Evolutionary conservation across 2,113 vertebrate genomes (phyloP), one percentile per base, ranked within the genome.

Genomic region (Hyaena hyaena): DNA sequence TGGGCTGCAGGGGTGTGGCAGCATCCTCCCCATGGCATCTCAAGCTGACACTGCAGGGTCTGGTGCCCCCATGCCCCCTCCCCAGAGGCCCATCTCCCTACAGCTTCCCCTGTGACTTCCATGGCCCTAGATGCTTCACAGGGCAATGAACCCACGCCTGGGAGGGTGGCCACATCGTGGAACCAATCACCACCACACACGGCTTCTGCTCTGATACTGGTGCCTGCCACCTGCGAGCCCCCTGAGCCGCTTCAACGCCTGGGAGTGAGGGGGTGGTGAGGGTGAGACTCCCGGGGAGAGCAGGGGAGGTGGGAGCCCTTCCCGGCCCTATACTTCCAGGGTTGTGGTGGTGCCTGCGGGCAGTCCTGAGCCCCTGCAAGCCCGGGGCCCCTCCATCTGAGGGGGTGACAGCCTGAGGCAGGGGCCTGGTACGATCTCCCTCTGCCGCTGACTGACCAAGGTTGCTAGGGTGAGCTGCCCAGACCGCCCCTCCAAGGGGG

Each of bases 341-440:
- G 24, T 21, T 0, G 0, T 5, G 35, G 58, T 28, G 43, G 58
- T 6, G 10, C 26, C 2, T 43, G 31, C 43, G 0, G 0, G 10
- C 0, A 4, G 65, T 16, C 85, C 69, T 50, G n/a, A 53, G 24
- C 17, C 58, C 24, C 31, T 82, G 16, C 10, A 9, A 1, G 23
- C 43, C 10, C 73, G 45, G 45, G 33, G 7, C 6, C 15, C 58
- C 63, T 68, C 35, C 31, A 21, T 33, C 8, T 28, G 73, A 31
- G 23, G 24, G n/a, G 11, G 24, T n/a, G 48, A 92, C 0, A 26
- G 77, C 14, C 35, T 33, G 24, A 61, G 55, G 17, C 5, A 4
- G 16, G 28, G 16, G 39, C 82, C 48, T 76, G 1, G 0, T 0
- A 2, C 50, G 50, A 50, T 7, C 33, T 53, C 73, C 66, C 65